Conservation (phyloP, 2,113 vertebrate genomes). For the Aleadryas rufinucha region DNA sequence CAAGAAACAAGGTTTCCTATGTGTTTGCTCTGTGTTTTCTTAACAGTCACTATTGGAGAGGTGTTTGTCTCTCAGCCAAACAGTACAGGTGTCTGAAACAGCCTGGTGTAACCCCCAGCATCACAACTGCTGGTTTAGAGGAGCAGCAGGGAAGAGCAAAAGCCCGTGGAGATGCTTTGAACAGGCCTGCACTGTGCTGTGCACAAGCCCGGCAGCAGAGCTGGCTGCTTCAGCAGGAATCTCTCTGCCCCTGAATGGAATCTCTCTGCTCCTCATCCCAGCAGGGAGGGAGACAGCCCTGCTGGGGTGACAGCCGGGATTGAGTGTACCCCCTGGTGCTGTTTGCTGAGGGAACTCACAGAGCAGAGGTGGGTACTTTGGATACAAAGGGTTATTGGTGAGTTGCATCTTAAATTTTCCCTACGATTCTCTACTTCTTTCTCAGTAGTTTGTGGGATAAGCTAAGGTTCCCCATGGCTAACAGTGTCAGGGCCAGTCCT, state of each 20-base stretch:
- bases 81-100: background rate
- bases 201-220: background rate
- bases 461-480: background rate
- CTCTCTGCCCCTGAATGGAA: no score
- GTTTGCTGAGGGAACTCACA: background rate
- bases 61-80: background rate
- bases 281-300: background rate
- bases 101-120: background rate
- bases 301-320: background rate
- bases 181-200: fast-evolving
- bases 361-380: background rate
- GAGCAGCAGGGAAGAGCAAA: background rate
- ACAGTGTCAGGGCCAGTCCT: background rate
- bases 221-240: background rate
- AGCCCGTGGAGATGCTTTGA: background rate
- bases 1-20: background rate
- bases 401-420: background rate
- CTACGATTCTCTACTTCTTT: background rate
- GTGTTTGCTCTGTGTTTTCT: background rate
- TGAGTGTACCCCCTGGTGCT: no score
- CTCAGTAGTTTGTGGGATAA: background rate
- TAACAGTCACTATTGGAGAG: fast-evolving
- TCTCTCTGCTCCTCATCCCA: fast-evolving
- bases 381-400: background rate
- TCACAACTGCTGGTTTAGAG: background rate